Base-by-base conservation (phyloP, 1,140 invertebrate genomes). In the Drosophila orena region DNA sequence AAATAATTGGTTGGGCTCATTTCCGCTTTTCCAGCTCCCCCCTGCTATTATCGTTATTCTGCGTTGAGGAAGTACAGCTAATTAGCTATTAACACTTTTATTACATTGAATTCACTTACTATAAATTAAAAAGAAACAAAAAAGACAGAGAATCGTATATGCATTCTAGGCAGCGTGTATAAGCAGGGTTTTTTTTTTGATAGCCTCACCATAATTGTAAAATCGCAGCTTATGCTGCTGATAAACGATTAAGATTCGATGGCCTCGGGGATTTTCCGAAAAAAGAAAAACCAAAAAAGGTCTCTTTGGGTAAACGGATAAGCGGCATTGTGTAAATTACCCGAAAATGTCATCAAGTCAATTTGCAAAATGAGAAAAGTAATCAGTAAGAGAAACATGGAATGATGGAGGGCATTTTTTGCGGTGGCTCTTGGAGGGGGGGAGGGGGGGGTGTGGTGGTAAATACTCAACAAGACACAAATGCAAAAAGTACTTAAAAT, bases 331-430 rank as follows among this genome's bases (percentile, higher is more conserved):
- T 79, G 71, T 77, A 86, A 86, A 86, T 86, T 86, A 89, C 83
- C 75, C 79, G 49, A 77, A 77, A 88, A 88, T 84, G 84, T 89
- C 83, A 89, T 89, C 83, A 88, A 88, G 83, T 89, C 83, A 83
- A 89, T 88, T 88, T 88, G 76, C 59, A 57, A 88, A 84, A 89
- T 88, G 83, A 89, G 84, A 84, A 88, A 88, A 88, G 83, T 88
- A 88, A 88, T 88, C 83, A 88, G 85, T 57, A 66, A 71, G 47
- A 72, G 66, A 77, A 70, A 69, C 74, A 77, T 57, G 44, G 55
- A 52, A 30, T 38, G 35, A 40, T 49, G 38, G 52, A 40, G 30
- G 22, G 17, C 6, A 35, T 14, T n/a, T 15, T n/a, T 15, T 10
- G 44, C 10, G 37, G n/a, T 7, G 15, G 15, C 12, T 20, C 15